Percentiles rank a stretch among this genome's conserved stretches.
These are phyloP conservation scores for Prolemur simus DNA, from an alignment of 2,113 vertebrate species.

Conservation along the genomic window DNA sequence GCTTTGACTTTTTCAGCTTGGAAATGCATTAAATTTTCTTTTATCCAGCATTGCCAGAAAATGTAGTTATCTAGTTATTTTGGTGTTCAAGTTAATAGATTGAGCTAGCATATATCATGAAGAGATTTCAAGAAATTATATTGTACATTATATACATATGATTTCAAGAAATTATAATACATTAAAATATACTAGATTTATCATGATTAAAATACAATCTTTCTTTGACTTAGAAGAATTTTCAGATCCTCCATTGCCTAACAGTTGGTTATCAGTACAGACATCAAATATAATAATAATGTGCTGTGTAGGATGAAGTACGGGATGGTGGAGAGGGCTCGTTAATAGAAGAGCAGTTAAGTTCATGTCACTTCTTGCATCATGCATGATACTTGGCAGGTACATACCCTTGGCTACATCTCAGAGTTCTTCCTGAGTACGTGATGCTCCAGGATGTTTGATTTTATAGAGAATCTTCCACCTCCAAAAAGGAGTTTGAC, in stretches of 20 bases:
- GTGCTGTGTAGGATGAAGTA: not conserved
- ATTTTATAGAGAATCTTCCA: not conserved
- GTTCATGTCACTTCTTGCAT: not conserved
- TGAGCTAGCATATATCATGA: not conserved
- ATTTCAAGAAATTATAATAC: constrained; percentile 31
- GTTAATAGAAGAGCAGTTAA: not conserved
- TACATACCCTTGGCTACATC: not conserved
- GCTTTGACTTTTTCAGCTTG: constrained; percentile 44
- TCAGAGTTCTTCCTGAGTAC: not conserved
- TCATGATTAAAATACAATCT: not conserved
- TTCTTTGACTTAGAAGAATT: constrained; percentile 33
- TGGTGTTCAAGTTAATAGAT: constrained; percentile 27
- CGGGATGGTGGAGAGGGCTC: not conserved
- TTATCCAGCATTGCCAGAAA: constrained; percentile 1
- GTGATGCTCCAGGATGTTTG: not conserved
- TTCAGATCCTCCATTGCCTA: not conserved
- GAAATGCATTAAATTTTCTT: constrained; percentile 56
- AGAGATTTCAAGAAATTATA: constrained; percentile 9
- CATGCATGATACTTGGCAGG: too few species aligned
- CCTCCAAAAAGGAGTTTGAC: not conserved
- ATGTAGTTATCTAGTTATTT: constrained; percentile 34
- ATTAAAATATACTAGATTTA: constrained; percentile 12
- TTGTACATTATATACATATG: not conserved
- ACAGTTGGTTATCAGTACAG: not conserved
- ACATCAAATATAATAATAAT: not conserved